A percentile compares a stretch with the other conserved stretches of the same genome.
Evolutionary conservation across 2,888 invertebrate species (phyloP).

Genomic region (Theodoxus fluviatilis): DNA sequence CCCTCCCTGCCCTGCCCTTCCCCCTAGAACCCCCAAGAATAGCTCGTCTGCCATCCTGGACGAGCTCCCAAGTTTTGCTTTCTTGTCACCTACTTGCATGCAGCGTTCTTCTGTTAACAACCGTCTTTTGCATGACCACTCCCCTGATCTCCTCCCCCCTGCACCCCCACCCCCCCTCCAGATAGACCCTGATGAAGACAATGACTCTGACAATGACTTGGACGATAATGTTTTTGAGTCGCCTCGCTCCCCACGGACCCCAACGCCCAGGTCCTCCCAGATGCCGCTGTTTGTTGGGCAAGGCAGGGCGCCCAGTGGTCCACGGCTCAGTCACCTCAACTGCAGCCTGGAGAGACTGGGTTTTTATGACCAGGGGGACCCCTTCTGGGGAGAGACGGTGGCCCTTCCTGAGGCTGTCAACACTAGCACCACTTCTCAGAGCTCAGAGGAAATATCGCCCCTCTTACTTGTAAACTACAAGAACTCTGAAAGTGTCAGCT

Average conservation of each 20-base stretch:
- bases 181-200: no score
- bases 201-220: constrained; percentile 30
- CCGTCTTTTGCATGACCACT: constrained; percentile 41
- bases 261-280: constrained; percentile 4
- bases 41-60: no score
- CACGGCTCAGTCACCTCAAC: constrained; percentile 47
- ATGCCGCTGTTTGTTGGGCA: no score
- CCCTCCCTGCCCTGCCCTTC: no score
- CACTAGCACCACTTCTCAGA: constrained; percentile 36
- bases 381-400: constrained; percentile 58
- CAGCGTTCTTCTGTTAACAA: no score
- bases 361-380: constrained; percentile 52
- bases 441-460: constrained; percentile 67
- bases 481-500: constrained; percentile 79
- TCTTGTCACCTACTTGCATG: no score
- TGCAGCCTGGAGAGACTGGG: constrained; percentile 56
- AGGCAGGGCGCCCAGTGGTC: no score
- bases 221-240: constrained; percentile 46
- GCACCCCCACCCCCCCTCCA: constrained; percentile 41
- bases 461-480: constrained; percentile 63
- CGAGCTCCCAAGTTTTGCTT: no score
- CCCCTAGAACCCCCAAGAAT: no score
- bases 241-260: constrained; percentile 21
- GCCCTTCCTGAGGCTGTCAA: constrained; percentile 39
- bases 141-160: constrained; percentile 42